Base-by-base conservation (phyloP, 2,797 vertebrate genomes). In the Loriculus beryllinus region DNA sequence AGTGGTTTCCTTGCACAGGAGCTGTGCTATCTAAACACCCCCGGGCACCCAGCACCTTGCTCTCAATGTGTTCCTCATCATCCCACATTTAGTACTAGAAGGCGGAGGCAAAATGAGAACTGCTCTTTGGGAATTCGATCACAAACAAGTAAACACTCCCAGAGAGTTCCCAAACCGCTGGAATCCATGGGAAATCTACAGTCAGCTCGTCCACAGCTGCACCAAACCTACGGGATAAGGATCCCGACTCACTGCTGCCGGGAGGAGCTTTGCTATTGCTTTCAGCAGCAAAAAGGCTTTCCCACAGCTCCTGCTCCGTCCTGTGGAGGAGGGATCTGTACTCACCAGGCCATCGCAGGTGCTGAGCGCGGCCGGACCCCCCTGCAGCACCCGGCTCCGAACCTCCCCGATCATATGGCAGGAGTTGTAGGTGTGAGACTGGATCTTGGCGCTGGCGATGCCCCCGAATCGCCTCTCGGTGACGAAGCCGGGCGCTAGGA, bases 271-370 rank as follows among this genome's bases (percentile, higher is more conserved):
- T 6, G 48, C 54, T 9, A 15, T 3, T 2, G 0, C 60, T 43
- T 71, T 10, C 7, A 28, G 39, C 26, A 49, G 13, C 29, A 45
- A 12, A 29, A 21, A 20, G 12, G 22, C 10, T 45, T 49, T 28
- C 22, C 0, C 10, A 2, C 12, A 6, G n/a, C 8, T 40, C 8
- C 33, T 31, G 42, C 39, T 12, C 0, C 5, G 9, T 11, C 51
- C 59, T 0, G 0, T 0, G 2, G 59, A 5, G 7, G 3, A 3
- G 3, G 31, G 12, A 9, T 20, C 7, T 6, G 17, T 16, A 98
- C 99, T 99, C 96, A 99, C 99, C 98, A 99, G 97, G 76, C 99
- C 99, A 9, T 98, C 97, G 29, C 99, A 99, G 39, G 98, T 98
- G 75, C 99, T 99, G 71, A 99, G 98, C 13, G 98, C 98, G 0